Evolutionary conservation across 2,888 invertebrate species (phyloP).

Genomic region (Xylota segnis): DNA sequence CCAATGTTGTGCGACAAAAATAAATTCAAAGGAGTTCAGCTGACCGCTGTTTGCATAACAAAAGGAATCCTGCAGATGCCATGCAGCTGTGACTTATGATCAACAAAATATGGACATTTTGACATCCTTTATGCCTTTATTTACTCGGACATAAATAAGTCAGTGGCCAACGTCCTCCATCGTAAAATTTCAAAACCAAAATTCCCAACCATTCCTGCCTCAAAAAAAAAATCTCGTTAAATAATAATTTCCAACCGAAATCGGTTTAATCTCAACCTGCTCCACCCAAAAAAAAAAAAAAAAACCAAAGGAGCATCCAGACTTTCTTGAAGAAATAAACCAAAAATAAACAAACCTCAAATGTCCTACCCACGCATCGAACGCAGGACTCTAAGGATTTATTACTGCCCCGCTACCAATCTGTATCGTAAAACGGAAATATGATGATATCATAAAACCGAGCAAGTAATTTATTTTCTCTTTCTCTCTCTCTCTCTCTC

Average conservation of each 20-base stretch:
- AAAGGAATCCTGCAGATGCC: constrained; percentile 4
- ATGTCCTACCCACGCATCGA: constrained; percentile 9
- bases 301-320: constrained; percentile 9
- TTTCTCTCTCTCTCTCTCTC: neutral
- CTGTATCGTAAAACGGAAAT: constrained; percentile 49
- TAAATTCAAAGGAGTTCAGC: neutral
- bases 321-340: constrained; percentile 25
- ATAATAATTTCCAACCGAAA: constrained; percentile 27
- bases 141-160: constrained; percentile 25
- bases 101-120: constrained; percentile 23
- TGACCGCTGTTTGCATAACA: neutral
- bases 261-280: constrained; percentile 30
- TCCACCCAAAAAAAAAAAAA: too few relatives aligned
- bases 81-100: neutral
- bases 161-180: constrained; percentile 1
- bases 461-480: constrained; percentile 31
- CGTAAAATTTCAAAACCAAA: constrained; percentile 4
- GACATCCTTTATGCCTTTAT: neutral
- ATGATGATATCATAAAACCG: constrained; percentile 59
- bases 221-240: constrained; percentile 43
- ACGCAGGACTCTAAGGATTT: constrained; percentile 51
- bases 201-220: neutral
- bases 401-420: constrained; percentile 38
- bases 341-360: constrained; percentile 40
- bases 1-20: too few relatives aligned